Base-by-base conservation (phyloP, 2,113 vertebrate species). In the Tetrao urogallus region DNA sequence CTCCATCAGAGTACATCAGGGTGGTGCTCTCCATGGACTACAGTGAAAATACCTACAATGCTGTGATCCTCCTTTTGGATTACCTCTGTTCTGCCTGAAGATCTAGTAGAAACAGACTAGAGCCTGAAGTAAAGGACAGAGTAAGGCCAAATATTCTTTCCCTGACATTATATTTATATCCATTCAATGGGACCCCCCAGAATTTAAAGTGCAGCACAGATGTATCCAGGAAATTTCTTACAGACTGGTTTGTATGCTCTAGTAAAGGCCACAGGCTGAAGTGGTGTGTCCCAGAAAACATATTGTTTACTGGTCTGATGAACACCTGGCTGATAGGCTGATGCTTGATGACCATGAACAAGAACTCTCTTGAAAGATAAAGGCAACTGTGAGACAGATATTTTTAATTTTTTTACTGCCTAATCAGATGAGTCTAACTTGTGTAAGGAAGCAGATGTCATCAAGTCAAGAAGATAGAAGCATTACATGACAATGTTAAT, bases 281-380 rank as follows among this genome's bases (percentile, higher is more conserved):
- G 21, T 85, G 21, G 36, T 42, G 5, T 61, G 38, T 86, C 45
- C 34, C 58, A 56, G n/a, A 69, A 92, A 57, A 20, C 20, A 12
- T 6, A 4, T 43, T 80, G 17, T 77, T 83, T 74, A 52, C 22
- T 63, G 30, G 21, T 66, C n/a, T 63, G 43, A 70, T 47, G 54
- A 90, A 57, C 72, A 64, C n/a, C 60, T 72, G 69, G 18, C 10
- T 69, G 45, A 74, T 78, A 20, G 69, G 18, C 10, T 69, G 45
- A 74, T 78, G 20, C 48, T 57, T 77, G 70, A 40, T 83, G 69
- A 50, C 25, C 1, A 0, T 61, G 32, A 94, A 66, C 13, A 82
- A 69, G 11, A 96, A 89, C 27, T 91, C 73, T 57, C 11, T 70
- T 50, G 50, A 79, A 82, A 18, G 34, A 77, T 36, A 11, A 70